Evolutionary conservation across 1,140 invertebrate genomes (phyloP), one percentile per base, ranked within the genome.

Genomic region (Drosophila truncata): DNA sequence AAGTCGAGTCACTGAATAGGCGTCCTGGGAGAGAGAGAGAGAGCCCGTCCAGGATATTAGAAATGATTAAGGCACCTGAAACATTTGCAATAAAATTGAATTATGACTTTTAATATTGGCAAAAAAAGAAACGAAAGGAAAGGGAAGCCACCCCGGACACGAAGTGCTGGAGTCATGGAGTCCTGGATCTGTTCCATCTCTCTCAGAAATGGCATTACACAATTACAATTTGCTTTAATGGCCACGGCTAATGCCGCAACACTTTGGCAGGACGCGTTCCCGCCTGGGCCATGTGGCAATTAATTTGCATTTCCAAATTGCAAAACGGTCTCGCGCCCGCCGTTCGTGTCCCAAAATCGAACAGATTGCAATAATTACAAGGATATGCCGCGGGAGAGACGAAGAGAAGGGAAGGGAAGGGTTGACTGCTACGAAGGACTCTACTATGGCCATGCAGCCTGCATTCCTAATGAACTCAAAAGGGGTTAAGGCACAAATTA

Each of bases 31-130:
- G 52, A 50, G 46, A 25, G 77, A 72, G 80, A 88, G 50, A 52
- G 46, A 27, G 33, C 13, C 14, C 64, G 50, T 66, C 39, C 85
- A 91, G 86, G 91, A 92, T 92, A 92, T 92, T 92, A 92, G 86
- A 83, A 82, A 83, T 88, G 86, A 91, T 92, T 85, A 92, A 86
- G 78, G 73, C 83, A 91, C 86, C 82, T 87, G 85, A 91, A 91
- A 88, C 78, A 91, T 85, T 92, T 82, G 91, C 87, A 92, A 92
- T 92, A 92, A 92, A 92, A 92, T 92, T 92, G 91, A 92, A 91
- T 92, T 92, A 92, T 92, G 87, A 81, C 91, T 86, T 83, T 92
- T 78, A 84, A 82, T 91, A 82, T 91, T 91, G 83, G 85, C 85
- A 78, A 41, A 60, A 58, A 44, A 71, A 31, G 3, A 18, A 47